These are phyloP conservation scores for Vimba vimba DNA, from an alignment of 2,113 vertebrate genomes.

Conservation along the genomic window DNA sequence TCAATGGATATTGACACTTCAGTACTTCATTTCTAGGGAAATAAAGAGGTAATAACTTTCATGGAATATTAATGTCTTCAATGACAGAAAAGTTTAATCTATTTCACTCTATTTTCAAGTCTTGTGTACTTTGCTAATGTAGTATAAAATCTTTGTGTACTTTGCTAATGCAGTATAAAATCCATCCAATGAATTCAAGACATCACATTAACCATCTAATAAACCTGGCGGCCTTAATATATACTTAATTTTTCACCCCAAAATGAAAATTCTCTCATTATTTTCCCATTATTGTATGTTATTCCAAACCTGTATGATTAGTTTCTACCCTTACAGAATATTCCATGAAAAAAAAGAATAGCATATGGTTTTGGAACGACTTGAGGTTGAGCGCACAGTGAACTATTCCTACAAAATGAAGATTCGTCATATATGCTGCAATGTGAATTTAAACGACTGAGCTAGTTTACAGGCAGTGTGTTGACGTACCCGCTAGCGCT, in stretches of 20 bases:
- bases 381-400: neutral
- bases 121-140: neutral
- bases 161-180: neutral
- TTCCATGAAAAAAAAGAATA: neutral
- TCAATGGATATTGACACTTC: slow-evolving; percentile 10
- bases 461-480: neutral
- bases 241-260: neutral
- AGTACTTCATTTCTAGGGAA: neutral
- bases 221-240: neutral
- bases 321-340: neutral
- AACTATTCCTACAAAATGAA: neutral
- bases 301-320: neutral
- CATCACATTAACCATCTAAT: slow-evolving; percentile 4
- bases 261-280: neutral
- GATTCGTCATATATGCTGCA: neutral
- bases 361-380: neutral
- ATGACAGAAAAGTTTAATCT: neutral
- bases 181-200: slow-evolving; percentile 11
- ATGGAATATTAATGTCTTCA: neutral
- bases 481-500: slow-evolving; percentile 82
- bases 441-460: neutral
- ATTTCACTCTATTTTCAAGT: neutral
- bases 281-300: neutral
- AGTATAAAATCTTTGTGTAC: neutral
- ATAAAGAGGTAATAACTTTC: neutral